A percentile compares a stretch with the other conserved stretches of the same genome.
Evolutionary conservation across 1,140 invertebrate genomes (phyloP).

Genomic region (Nasonia longicornis): DNA sequence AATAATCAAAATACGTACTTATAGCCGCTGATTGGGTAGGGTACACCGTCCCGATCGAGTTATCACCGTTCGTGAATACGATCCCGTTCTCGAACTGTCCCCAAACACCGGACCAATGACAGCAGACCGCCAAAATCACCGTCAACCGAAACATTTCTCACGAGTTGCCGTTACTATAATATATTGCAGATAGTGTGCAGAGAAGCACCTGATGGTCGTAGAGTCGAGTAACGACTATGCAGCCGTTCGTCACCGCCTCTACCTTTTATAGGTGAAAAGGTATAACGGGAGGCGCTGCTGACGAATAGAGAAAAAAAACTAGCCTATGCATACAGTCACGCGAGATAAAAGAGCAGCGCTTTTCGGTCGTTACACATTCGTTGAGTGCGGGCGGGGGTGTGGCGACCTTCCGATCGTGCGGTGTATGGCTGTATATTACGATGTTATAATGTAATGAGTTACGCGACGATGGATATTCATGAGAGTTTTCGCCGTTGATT

Average conservation of each 20-base stretch:
- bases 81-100: background rate
- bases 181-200: too few species aligned
- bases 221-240: background rate
- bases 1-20: background rate
- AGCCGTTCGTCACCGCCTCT: background rate
- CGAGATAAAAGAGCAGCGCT: background rate
- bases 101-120: background rate
- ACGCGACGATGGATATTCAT: background rate
- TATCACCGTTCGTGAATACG: background rate
- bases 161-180: background rate
- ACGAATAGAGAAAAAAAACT: background rate
- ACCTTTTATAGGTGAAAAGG: slow-evolving; percentile 3
- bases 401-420: background rate
- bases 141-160: background rate
- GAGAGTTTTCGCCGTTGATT: background rate
- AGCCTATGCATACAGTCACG: background rate
- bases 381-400: background rate
- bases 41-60: background rate
- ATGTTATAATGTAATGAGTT: background rate
- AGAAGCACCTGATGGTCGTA: background rate
- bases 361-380: background rate
- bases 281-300: background rate
- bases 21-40: background rate
- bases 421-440: background rate
- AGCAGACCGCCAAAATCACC: background rate